Evolutionary conservation across 2,113 vertebrate species (phyloP).

Genomic region (Onychostruthus taczanowskii): DNA sequence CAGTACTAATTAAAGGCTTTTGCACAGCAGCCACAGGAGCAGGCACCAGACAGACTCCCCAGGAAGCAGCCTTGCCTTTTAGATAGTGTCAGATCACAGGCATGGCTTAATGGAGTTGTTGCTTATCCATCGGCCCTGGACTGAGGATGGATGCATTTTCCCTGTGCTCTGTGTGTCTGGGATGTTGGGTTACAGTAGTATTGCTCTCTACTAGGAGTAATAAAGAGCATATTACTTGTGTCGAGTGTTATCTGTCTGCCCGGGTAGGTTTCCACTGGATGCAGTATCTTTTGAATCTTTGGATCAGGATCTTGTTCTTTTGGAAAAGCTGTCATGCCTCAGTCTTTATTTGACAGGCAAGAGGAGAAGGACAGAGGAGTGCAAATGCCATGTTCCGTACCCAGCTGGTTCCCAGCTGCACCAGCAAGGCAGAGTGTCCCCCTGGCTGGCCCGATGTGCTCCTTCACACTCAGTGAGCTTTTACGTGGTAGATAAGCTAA

Average conservation of each 20-base stretch:
- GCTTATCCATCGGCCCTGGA: background rate
- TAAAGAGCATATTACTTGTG: background rate
- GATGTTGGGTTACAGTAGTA: background rate
- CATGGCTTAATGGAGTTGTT: background rate
- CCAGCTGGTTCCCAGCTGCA: background rate
- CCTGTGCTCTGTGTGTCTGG: background rate
- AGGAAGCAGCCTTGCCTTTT: background rate
- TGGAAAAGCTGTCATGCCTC: background rate
- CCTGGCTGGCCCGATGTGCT: background rate
- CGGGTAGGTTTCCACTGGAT: background rate
- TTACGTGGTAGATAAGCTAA: background rate
- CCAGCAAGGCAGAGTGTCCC: background rate
- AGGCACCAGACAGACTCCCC: background rate
- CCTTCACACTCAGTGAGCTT: background rate
- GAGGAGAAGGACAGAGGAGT: background rate
- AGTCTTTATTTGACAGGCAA: background rate
- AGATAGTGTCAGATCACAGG: background rate
- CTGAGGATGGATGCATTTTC: background rate
- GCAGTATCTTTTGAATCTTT: background rate
- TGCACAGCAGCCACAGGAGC: background rate
- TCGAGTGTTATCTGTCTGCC: background rate
- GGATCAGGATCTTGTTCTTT: background rate
- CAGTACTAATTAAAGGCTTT: background rate
- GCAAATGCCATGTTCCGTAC: background rate
- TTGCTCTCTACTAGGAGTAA: background rate